A percentile compares a stretch with the other conserved stretches of the same genome.
These are phyloP conservation scores for Molanna angustata DNA, from an alignment of 2,888 invertebrate species.

Conservation along the genomic window DNA sequence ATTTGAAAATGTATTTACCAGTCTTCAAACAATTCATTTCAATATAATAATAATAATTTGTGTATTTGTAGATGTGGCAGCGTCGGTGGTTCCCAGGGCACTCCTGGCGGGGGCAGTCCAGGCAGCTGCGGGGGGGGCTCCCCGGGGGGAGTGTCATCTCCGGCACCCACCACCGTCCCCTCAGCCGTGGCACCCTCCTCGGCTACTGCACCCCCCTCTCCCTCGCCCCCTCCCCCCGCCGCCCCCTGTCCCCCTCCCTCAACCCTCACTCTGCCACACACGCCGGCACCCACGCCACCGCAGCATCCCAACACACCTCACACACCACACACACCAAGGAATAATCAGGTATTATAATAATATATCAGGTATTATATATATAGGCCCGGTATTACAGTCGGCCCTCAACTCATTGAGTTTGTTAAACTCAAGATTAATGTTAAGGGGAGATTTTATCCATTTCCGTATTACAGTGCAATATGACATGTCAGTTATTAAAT, in stretches of 20 bases:
- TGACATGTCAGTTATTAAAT: no score
- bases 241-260: conserved; percentile 36
- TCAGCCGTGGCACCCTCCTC: conserved; percentile 39
- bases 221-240: conserved; percentile 34
- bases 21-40: no score
- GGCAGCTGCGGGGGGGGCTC: conserved; percentile 45
- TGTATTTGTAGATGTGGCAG: conserved; percentile 47
- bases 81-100: conserved; percentile 35
- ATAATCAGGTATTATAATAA: no score
- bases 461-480: no score
- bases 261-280: conserved; percentile 45
- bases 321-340: conserved; percentile 37
- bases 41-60: no score
- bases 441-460: no score
- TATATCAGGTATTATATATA: no score
- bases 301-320: conserved; percentile 47
- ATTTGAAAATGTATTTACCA: background rate
- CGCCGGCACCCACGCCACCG: conserved; percentile 51
- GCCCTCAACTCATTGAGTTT: no score
- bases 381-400: no score
- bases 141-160: conserved; percentile 39
- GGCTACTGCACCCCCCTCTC: conserved; percentile 37
- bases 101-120: conserved; percentile 45
- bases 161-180: conserved; percentile 41
- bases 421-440: no score